Conservation (phyloP, 2,797 vertebrate genomes). For the Urocyon cinereoargenteus region DNA sequence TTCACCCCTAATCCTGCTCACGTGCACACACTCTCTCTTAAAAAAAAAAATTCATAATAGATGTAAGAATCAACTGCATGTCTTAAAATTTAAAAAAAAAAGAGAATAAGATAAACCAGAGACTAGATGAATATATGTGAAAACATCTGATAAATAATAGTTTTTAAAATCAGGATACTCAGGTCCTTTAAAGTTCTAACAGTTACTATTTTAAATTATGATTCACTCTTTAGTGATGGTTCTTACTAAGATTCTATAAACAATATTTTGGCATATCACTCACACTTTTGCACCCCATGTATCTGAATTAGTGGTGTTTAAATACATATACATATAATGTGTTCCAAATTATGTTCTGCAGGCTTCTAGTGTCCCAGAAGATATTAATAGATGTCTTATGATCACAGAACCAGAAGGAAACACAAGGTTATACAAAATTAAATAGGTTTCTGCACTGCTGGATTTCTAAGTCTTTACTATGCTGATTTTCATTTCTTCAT, state of each 20-base stretch:
- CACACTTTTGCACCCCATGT: not conserved
- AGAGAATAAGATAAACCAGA: not conserved
- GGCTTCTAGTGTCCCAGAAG: not conserved
- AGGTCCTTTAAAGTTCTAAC: not conserved
- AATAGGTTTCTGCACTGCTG: constrained; percentile 12
- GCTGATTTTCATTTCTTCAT: constrained; percentile 33
- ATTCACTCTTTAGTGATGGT: not conserved
- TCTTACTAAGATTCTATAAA: constrained; percentile 10
- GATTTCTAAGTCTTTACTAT: not conserved
- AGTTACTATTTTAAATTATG: constrained; percentile 2
- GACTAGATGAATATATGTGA: not conserved
- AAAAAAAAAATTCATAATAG: too few relatives aligned
- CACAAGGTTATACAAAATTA: constrained; percentile 33
- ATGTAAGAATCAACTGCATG: not conserved
- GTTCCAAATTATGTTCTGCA: constrained; percentile 51
- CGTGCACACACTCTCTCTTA: too few relatives aligned
- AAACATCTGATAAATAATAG: constrained; percentile 32
- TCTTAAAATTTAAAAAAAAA: not conserved
- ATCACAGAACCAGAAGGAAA: constrained; percentile 23
- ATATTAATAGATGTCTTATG: not conserved
- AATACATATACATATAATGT: not conserved
- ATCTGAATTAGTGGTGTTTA: not conserved
- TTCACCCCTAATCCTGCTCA: too few relatives aligned
- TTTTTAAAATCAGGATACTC: constrained; percentile 12
- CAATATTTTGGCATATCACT: not conserved